Conservation (phyloP, 2,113 vertebrate genomes). For the Protomyctophum bolini region DNA sequence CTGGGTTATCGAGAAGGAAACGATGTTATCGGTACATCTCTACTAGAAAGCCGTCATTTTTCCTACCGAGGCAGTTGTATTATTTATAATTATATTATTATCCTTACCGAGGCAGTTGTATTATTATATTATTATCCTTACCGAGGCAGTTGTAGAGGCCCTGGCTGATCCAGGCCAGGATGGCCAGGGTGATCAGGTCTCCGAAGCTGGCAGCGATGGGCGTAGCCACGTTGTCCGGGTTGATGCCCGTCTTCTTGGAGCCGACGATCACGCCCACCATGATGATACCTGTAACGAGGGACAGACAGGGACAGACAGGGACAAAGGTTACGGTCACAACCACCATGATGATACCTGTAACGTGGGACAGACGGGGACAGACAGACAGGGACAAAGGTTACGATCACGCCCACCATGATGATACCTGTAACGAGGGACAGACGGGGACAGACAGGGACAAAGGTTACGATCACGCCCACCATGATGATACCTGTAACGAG, state of each 20-base stretch:
- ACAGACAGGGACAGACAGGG: not conserved
- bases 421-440: conserved; percentile 78
- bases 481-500: conserved; percentile 88
- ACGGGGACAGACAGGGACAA: not conserved
- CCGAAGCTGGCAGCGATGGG: conserved; percentile 97
- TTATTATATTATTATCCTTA: too few species aligned
- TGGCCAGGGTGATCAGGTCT: conserved; percentile 95
- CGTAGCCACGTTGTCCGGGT: conserved; percentile 96
- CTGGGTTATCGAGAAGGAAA: too few species aligned
- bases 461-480: conserved; percentile 97
- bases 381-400: conserved; percentile 55
- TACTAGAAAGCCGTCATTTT: too few species aligned
- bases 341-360: conserved; percentile 94
- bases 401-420: conserved; percentile 98
- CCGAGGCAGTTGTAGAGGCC: conserved; percentile 94
- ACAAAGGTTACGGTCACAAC: conserved; percentile 93
- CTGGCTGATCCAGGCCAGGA: conserved; percentile 97
- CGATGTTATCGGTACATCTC: too few species aligned
- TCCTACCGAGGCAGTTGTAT: conserved; percentile 93
- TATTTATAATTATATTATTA: too few species aligned
- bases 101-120: conserved; percentile 92
- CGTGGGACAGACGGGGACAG: too few species aligned
- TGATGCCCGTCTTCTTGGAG: conserved; percentile 97
- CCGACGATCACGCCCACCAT: conserved; percentile 98
- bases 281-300: conserved; percentile 84